Percentiles rank a stretch among this genome's conserved stretches.
phyloP scores from a whole-genome alignment of 2,797 vertebrate genomes.

The Lepilemur septentrionalis region DNA sequence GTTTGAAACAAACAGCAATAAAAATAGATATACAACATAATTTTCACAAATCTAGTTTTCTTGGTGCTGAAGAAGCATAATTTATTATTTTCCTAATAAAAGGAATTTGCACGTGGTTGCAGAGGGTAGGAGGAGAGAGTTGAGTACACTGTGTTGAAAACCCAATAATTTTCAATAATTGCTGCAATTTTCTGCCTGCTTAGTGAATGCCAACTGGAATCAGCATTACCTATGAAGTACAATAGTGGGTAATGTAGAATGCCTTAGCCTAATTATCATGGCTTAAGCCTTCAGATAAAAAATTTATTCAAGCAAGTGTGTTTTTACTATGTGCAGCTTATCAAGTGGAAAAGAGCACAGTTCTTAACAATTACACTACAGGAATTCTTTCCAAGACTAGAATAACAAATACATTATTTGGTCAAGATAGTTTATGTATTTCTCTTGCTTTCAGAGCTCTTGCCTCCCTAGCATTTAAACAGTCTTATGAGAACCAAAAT shows the following conservation, averaged over 20 bases:
- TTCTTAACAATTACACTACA: neutral
- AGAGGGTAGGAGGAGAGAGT: constrained; percentile 49
- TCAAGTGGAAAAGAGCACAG: constrained; percentile 47
- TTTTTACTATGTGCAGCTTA: constrained; percentile 43
- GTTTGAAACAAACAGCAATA: neutral
- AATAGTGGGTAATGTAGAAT: constrained; percentile 74
- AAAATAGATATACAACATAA: neutral
- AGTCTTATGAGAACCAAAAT: constrained; percentile 5
- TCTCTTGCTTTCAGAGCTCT: neutral
- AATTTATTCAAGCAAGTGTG: constrained; percentile 49
- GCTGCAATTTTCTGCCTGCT: constrained; percentile 79
- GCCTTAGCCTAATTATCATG: constrained; percentile 68
- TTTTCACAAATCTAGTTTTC: constrained; percentile 54
- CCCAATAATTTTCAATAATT: constrained; percentile 81
- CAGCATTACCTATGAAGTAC: constrained; percentile 60
- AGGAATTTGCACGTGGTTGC: constrained; percentile 57
- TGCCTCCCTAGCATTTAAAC: neutral
- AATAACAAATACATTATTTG: neutral
- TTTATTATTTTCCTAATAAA: constrained; percentile 71
- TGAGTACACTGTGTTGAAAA: constrained; percentile 73
- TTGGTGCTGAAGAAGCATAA: constrained; percentile 64
- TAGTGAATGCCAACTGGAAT: constrained; percentile 67
- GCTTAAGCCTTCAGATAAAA: constrained; percentile 61
- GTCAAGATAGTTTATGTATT: neutral
- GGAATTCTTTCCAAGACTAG: neutral